Evolutionary conservation across 2,888 invertebrate genomes (phyloP).

Genomic region (Xanthostigma xanthostigma): DNA sequence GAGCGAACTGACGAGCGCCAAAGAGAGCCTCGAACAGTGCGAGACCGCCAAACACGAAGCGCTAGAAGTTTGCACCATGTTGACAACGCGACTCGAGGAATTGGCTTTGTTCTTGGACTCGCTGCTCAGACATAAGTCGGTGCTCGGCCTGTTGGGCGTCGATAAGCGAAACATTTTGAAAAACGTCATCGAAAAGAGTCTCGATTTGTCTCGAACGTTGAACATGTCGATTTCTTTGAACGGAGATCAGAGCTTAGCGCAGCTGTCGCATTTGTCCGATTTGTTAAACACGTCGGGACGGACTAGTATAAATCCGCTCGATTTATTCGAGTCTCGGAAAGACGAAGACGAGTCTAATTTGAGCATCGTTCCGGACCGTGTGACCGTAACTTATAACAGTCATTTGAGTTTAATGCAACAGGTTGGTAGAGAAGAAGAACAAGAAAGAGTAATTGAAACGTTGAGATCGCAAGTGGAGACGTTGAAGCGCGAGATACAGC

Average conservation of each 20-base stretch:
- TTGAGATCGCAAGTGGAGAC: slow-evolving; percentile 26
- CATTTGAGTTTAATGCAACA: slow-evolving; percentile 18
- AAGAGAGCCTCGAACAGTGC: slow-evolving; percentile 23
- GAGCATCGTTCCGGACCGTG: slow-evolving; percentile 21
- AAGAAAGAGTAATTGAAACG: slow-evolving; percentile 19
- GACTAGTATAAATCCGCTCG: slow-evolving; percentile 15
- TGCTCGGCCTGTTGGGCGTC: slow-evolving; percentile 34
- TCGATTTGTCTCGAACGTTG: slow-evolving; percentile 36
- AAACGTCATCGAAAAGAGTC: slow-evolving; percentile 36
- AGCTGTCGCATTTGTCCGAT: slow-evolving; percentile 32
- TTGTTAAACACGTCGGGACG: slow-evolving; percentile 24
- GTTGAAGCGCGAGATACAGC: slow-evolving; percentile 24
- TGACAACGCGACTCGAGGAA: slow-evolving; percentile 47
- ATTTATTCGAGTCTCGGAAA: slow-evolving; percentile 6
- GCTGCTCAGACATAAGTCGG: slow-evolving; percentile 42
- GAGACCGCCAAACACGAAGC: slow-evolving; percentile 27
- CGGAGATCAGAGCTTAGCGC: slow-evolving; percentile 32
- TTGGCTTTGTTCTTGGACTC: slow-evolving; percentile 49
- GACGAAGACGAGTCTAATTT: slow-evolving; percentile 16
- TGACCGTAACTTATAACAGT: slow-evolving; percentile 23
- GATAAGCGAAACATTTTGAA: slow-evolving; percentile 35
- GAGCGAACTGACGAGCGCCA: slow-evolving; percentile 17
- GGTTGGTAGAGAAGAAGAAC: slow-evolving; percentile 14
- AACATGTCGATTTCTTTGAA: slow-evolving; percentile 28
- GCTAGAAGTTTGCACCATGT: slow-evolving; percentile 30